Percentiles rank a stretch among this genome's conserved stretches.
These are phyloP conservation scores for Hassar affinis DNA, from an alignment of 2,113 vertebrate genomes.

Conservation along the genomic window DNA sequence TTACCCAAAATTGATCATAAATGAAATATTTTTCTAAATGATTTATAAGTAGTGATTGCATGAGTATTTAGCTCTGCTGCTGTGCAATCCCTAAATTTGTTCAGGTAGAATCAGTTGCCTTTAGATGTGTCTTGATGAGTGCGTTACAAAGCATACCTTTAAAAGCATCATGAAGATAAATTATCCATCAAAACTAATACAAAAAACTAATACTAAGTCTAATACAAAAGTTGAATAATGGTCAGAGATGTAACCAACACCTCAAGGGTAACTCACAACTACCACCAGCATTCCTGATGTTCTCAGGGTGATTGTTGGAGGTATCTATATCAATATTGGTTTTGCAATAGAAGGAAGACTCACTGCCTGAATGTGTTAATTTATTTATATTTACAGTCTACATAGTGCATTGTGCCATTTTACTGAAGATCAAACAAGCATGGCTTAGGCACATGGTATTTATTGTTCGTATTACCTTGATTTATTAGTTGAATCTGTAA, in stretches of 20 bases:
- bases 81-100: neutral
- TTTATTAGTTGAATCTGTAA: neutral
- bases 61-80: neutral
- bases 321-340: neutral
- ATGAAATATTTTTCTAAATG: no score
- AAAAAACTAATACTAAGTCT: no score
- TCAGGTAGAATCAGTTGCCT: neutral
- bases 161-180: no score
- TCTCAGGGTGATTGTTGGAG: neutral
- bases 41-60: no score
- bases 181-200: no score
- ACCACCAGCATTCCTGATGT: neutral
- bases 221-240: no score
- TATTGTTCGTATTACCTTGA: neutral
- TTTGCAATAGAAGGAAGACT: neutral
- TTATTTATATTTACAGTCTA: neutral
- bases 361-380: neutral
- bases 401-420: neutral
- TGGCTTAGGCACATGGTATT: neutral
- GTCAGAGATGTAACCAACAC: neutral
- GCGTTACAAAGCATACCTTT: neutral
- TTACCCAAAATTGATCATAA: no score
- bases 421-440: neutral
- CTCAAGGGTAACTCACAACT: neutral
- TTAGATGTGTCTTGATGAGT: neutral